Evolutionary conservation across 2,888 invertebrate species (phyloP).

Genomic region (Tiphia femorata): DNA sequence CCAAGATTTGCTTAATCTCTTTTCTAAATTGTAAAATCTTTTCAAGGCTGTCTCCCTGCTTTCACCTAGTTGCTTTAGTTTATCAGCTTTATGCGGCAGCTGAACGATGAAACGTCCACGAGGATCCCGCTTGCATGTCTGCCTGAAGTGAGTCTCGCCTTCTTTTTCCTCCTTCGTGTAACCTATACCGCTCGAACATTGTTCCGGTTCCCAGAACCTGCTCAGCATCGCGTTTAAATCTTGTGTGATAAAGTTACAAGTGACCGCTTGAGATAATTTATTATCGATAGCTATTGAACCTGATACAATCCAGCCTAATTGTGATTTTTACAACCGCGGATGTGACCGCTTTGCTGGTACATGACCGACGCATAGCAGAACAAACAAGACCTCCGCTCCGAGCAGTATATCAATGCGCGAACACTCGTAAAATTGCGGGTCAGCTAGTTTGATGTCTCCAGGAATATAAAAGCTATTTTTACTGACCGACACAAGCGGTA

Average conservation of each 20-base stretch:
- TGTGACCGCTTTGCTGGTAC: conserved; percentile 11
- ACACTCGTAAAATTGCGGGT: conserved; percentile 22
- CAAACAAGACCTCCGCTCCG: conserved; percentile 22
- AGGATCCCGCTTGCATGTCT: too few relatives aligned
- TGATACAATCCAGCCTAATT: conserved; percentile 25
- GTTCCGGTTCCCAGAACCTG: too few relatives aligned
- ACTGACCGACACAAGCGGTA: conserved; percentile 2
- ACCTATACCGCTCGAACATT: too few relatives aligned
- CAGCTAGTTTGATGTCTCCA: conserved; percentile 16
- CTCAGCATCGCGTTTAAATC: neutral
- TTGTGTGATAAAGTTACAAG: too few relatives aligned
- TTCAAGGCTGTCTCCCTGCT: neutral
- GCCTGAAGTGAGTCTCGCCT: too few relatives aligned
- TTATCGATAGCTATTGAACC: too few relatives aligned
- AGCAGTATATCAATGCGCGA: conserved; percentile 19
- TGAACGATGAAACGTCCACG: too few relatives aligned
- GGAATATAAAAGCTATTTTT: conserved; percentile 10
- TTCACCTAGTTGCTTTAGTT: neutral
- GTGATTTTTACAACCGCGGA: conserved; percentile 15
- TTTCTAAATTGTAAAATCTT: too few relatives aligned
- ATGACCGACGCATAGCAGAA: conserved; percentile 5
- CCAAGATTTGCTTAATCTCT: neutral
- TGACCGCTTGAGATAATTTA: too few relatives aligned
- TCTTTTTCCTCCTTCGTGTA: too few relatives aligned
- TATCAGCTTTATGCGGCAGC: neutral